Evolutionary conservation across 2,113 vertebrate genomes (phyloP).

Genomic region (Thunnus thynnus): DNA sequence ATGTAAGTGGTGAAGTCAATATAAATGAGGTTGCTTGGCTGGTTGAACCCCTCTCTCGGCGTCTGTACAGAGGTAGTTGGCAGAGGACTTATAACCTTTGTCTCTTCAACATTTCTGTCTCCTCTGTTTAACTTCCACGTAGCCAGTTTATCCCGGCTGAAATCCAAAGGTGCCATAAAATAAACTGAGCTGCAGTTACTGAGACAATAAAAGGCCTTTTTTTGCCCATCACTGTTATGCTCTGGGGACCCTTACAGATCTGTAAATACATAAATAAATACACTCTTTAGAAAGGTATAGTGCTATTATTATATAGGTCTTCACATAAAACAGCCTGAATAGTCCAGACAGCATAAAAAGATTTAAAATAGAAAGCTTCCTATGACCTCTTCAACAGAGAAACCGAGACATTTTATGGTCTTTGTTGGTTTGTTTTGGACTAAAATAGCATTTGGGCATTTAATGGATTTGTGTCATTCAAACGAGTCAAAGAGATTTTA

Average conservation of each 20-base stretch:
- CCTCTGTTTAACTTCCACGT: conserved; percentile 43
- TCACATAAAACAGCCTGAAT: conserved; percentile 26
- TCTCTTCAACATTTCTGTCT: conserved; percentile 37
- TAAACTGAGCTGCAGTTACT: conserved; percentile 46
- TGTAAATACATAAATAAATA: conserved; percentile 54
- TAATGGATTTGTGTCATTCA: conserved; percentile 36
- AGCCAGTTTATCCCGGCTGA: conserved; percentile 38
- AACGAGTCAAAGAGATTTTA: neutral
- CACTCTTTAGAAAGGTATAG: conserved; percentile 14
- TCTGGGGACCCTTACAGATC: conserved; percentile 20
- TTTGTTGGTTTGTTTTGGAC: conserved; percentile 3
- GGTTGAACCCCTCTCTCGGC: conserved; percentile 38
- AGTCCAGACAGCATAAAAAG: conserved; percentile 13
- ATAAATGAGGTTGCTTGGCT: conserved; percentile 22
- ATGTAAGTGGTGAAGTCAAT: conserved; percentile 33
- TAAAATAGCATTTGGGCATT: conserved; percentile 3
- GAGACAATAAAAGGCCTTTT: conserved; percentile 40
- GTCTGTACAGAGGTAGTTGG: conserved; percentile 27
- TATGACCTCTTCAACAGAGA: conserved; percentile 20
- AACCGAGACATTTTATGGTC: neutral
- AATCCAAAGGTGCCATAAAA: conserved; percentile 56
- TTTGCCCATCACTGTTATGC: conserved; percentile 14
- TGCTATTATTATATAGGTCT: conserved; percentile 27
- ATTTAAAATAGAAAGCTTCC: conserved; percentile 19
- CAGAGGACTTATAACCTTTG: conserved; percentile 45